Percentiles rank a stretch among this genome's conserved stretches.
Evolutionary conservation across 92 coral and sea anemone species (phyloP).

Genomic region (Zoanthus solanderi): DNA sequence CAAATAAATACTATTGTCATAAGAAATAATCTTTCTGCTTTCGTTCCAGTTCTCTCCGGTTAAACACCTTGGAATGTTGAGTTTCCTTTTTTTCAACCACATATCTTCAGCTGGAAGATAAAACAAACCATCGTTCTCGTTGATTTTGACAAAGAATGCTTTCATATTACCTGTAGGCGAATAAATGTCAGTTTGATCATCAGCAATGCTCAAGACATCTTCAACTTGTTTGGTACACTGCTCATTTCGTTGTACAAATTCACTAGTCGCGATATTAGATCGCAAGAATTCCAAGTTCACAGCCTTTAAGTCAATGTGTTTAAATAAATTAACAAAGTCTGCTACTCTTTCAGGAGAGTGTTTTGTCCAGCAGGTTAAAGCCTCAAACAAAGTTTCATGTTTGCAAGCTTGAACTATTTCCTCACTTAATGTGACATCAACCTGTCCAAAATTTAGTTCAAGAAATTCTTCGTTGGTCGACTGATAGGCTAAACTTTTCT

Average conservation of each 20-base stretch:
- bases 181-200: conserved; percentile 3
- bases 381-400: conserved; percentile 39
- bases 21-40: conserved; percentile 30
- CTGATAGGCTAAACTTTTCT: neutral
- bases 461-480: conserved; percentile 37
- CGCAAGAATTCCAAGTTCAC: neutral
- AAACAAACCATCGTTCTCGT: conserved; percentile 28
- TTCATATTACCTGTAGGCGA: conserved; percentile 1
- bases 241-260: conserved; percentile 11
- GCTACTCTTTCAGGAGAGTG: neutral
- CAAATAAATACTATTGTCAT: conserved; percentile 4
- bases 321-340: neutral
- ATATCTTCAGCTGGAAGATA: conserved; percentile 24
- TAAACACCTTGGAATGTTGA: conserved; percentile 31
- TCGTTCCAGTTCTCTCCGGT: conserved; percentile 41
- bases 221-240: conserved; percentile 4
- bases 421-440: conserved; percentile 13
- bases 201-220: neutral
- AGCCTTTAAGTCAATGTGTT: conserved; percentile 18
- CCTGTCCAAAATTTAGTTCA: neutral
- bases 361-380: conserved; percentile 9
- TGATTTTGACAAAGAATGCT: conserved; percentile 33
- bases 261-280: neutral
- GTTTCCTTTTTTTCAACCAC: conserved; percentile 11
- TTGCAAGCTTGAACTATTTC: conserved; percentile 30